Evolutionary conservation across 1,140 invertebrate species (phyloP), one percentile per base, ranked within the genome.

Genomic region (Hirudo medicinalis): DNA sequence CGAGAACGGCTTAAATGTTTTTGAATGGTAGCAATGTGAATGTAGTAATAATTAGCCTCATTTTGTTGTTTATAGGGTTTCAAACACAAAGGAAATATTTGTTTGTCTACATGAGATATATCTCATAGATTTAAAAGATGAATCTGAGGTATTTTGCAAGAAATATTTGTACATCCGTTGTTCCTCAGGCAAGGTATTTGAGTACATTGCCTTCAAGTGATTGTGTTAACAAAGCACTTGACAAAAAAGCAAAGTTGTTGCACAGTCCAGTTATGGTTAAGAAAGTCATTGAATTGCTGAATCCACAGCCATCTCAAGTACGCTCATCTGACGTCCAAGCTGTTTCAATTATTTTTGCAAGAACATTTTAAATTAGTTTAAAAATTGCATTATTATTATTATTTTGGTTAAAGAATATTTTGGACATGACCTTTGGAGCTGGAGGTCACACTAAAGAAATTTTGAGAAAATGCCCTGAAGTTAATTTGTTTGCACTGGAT

Each of bases 361-460:
- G 19, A 63, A 63, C 11, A 25, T 63, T 63, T 63, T 63, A 69
- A 20, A 63, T 72, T 8, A 70, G 17, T 71, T 66, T 29, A 13
- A 25, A 13, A 40, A 17, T 67, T 19, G 27, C 32, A 54, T 19
- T 70, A 15, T 29, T 17, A 20, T 27, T 43, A 29, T 29, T 25
- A 29, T 73, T 74, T 27, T 66, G 67, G 6, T 66, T 75, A 27
- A 72, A 80, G 78, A 70, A 70, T 9, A 72, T 79, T 67, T 43
- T 82, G 68, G 81, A 82, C 72, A 80, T 82, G 80, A 97, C 94
- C 36, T 96, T 95, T 86, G 93, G 94, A 57, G 88, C 88, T 71
- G 94, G 94, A 32, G 92, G 92, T n/a, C 93, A 96, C 80, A 89
- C 74, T 81, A 82, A 76, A 76, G 78, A 80, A n/a, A 83, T 91